Base-by-base conservation (phyloP, 2,888 invertebrate genomes). In the Rugalucina vietnamica region DNA sequence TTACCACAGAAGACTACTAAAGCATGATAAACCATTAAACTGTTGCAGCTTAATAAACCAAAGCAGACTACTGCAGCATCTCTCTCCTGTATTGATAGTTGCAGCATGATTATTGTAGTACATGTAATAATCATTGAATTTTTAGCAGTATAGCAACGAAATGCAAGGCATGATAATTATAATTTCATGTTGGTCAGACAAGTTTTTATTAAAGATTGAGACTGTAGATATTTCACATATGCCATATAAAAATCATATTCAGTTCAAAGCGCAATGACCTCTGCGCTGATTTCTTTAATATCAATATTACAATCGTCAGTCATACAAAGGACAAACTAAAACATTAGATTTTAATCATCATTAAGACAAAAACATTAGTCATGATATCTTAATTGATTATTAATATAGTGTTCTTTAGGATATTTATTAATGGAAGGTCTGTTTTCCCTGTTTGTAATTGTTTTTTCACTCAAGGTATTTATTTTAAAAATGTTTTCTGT, bases 321-420 rank as follows among this genome's bases (percentile, higher is more conserved):
- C 29, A 60, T 8, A 34, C 65, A 65, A 65, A 32, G 24, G 34
- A 34, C 34, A 54, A 65, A 65, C 18, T 34, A 65, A 65, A 65
- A 65, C 34, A 34, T 34, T 65, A 65, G 65, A 65, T 65, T 65
- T 24, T 34, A 34, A 65, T 65, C 65, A 27, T 60, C 27, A 60
- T 60, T 27, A 27, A n/a, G 29, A 57, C 24, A 65, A 65, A 65
- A 65, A 34, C 65, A 65, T 65, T 65, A 65, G 65, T 65, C 65
- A 65, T 65, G 65, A 34, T 65, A 21, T 10, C 4, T 65, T 65
- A 12, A 65, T 65, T 34, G 34, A 1, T 34, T n/a, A 1, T 65
- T 8, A 2, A 34, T 65, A 34, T 2, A 1, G 21, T 21, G 21
- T 65, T 24, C 65, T 21, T 65, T 32, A 21, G 34, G 4, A 5